A percentile compares a stretch with the other conserved stretches of the same genome.
Evolutionary conservation across 2,888 invertebrate species (phyloP).

Genomic region (Sabatieria punctata): DNA sequence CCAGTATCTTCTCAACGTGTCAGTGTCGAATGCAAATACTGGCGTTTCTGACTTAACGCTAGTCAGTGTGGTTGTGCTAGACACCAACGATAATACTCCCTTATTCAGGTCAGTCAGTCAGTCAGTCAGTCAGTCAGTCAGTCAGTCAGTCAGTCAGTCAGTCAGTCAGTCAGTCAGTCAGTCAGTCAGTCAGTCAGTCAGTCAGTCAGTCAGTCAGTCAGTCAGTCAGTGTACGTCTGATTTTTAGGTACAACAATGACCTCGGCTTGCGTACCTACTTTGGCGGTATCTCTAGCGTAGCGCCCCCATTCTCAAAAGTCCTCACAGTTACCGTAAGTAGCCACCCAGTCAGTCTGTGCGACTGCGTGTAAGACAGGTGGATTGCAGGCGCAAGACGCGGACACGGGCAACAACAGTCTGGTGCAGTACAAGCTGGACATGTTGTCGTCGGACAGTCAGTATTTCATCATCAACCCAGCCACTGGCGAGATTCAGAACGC

Average conservation of each 20-base stretch:
- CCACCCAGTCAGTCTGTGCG: background rate
- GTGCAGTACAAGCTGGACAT: constrained; percentile 53
- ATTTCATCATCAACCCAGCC: constrained; percentile 21
- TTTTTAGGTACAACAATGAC: constrained; percentile 15
- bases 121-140: background rate
- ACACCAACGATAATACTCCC: constrained; percentile 86
- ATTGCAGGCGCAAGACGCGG: constrained; percentile 61
- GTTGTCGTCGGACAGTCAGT: constrained; percentile 20
- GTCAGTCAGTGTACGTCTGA: background rate
- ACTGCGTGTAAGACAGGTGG: background rate
- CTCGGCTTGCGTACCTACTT: constrained; percentile 19
- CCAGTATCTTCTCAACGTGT: constrained; percentile 25
- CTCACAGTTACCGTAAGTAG: constrained; percentile 18
- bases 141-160: background rate
- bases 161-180: background rate
- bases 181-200: background rate
- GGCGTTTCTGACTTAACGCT: constrained; percentile 17
- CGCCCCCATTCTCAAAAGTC: constrained; percentile 19
- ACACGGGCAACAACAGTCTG: constrained; percentile 60
- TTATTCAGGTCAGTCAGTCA: background rate
- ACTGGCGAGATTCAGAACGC: constrained; percentile 5
- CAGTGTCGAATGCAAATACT: constrained; percentile 15
- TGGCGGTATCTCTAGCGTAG: constrained; percentile 20
- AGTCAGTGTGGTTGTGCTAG: constrained; percentile 36
- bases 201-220: too few species aligned